A percentile compares a stretch with the other conserved stretches of the same genome.
Conservation (phyloP, 2,888 invertebrate genomes). For the Megastigmus dorsalis region DNA sequence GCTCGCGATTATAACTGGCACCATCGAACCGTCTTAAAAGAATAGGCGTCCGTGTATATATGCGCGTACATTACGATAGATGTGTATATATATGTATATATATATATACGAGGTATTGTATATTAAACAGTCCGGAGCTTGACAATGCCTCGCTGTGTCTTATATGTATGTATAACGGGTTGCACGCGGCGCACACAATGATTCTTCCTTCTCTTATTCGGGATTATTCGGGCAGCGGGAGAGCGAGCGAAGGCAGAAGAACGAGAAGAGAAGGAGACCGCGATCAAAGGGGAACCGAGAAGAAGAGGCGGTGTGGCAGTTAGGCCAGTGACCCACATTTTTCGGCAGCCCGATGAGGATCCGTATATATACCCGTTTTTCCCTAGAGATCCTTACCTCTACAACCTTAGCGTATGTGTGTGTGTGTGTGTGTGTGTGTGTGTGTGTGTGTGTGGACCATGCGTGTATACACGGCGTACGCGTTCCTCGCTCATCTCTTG, state of each 20-base stretch:
- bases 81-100: not conserved
- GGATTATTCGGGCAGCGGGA: conserved; percentile 13
- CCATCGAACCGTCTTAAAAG: not conserved
- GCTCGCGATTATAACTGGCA: not conserved
- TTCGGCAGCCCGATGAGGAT: conserved; percentile 58
- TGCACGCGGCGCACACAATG: conserved; percentile 17
- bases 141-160: too few species aligned
- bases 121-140: not conserved
- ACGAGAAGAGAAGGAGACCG: not conserved
- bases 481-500: not conserved
- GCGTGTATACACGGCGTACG: too few species aligned
- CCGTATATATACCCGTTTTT: conserved; percentile 4
- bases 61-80: too few species aligned
- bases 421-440: too few species aligned
- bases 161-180: conserved; percentile 39
- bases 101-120: too few species aligned
- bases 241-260: not conserved
- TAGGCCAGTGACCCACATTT: conserved; percentile 71
- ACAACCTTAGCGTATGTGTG: too few species aligned
- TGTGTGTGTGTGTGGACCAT: too few species aligned
- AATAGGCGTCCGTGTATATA: not conserved
- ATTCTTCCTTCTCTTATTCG: not conserved
- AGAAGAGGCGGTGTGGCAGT: too few species aligned
- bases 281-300: conserved; percentile 36
- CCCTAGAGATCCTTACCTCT: too few species aligned